These are phyloP conservation scores for Drosophila nigrodunni DNA, from an alignment of 1,140 invertebrate species.

Conservation along the genomic window DNA sequence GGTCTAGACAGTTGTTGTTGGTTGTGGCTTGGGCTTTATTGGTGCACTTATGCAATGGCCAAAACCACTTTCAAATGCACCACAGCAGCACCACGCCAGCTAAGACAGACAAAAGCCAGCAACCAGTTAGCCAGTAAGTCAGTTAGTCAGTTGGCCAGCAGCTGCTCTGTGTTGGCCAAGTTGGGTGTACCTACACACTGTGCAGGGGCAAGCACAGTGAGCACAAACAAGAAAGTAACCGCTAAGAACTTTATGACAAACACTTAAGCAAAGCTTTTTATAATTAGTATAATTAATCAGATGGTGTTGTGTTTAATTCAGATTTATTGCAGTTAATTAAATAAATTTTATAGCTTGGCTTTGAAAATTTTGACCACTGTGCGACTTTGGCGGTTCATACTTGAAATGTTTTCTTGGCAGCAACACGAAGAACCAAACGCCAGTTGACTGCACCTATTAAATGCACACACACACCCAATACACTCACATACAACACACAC, in stretches of 20 bases:
- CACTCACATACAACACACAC: no score
- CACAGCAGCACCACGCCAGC: not conserved
- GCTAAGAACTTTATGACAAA: not conserved
- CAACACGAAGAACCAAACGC: slow-evolving; percentile 46
- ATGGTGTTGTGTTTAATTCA: not conserved
- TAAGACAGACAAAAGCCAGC: slow-evolving; percentile 12
- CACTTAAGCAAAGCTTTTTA: not conserved
- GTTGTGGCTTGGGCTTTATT: slow-evolving; percentile 27
- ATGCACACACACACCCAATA: slow-evolving; percentile 25
- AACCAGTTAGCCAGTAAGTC: slow-evolving; percentile 52
- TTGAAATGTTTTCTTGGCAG: slow-evolving; percentile 41
- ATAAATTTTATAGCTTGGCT: slow-evolving; percentile 6
- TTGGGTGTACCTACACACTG: slow-evolving; percentile 24
- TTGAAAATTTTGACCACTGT: slow-evolving; percentile 25
- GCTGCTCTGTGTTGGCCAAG: slow-evolving; percentile 24
- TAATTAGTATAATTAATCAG: slow-evolving; percentile 6
- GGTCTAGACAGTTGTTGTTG: slow-evolving; percentile 51
- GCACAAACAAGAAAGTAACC: not conserved
- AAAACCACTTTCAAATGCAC: slow-evolving; percentile 75
- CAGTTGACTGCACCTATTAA: slow-evolving; percentile 68
- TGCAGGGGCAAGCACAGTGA: slow-evolving; percentile 42
- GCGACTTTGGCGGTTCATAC: slow-evolving; percentile 27
- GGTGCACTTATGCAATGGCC: slow-evolving; percentile 81
- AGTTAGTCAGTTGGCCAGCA: slow-evolving; percentile 35
- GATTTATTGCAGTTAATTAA: slow-evolving; percentile 1